phyloP scores from a whole-genome alignment of 2,113 vertebrate genomes.

The Tenrec ecaudatus region DNA sequence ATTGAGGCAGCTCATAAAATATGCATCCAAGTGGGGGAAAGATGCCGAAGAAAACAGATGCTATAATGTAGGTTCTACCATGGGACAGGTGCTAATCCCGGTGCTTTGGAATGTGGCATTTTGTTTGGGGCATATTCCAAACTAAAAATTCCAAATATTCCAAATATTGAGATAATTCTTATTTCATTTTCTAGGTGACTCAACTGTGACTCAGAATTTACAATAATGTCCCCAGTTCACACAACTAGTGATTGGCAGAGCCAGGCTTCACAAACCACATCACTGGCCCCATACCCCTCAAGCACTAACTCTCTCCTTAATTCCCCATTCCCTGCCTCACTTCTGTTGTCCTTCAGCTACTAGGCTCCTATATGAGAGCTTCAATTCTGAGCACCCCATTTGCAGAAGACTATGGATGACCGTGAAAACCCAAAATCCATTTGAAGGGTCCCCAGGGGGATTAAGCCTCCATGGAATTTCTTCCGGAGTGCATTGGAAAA shows the following conservation, averaged over 20 bases:
- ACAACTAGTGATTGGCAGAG: not conserved
- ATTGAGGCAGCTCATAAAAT: conserved; percentile 38
- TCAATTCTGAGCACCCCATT: too few species aligned
- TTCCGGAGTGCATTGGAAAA: too few species aligned
- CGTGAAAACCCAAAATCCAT: too few species aligned
- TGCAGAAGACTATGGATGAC: too few species aligned
- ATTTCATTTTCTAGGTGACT: conserved; percentile 48
- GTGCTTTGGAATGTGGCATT: not conserved
- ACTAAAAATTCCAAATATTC: too few species aligned
- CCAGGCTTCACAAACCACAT: not conserved
- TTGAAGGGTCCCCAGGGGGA: too few species aligned
- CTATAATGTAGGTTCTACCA: not conserved
- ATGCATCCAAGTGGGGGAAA: not conserved
- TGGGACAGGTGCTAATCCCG: not conserved
- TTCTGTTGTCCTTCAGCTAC: not conserved
- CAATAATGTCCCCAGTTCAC: not conserved
- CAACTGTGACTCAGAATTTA: not conserved
- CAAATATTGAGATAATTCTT: not conserved
- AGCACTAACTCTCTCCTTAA: not conserved
- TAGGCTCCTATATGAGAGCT: not conserved
- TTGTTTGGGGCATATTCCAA: not conserved
- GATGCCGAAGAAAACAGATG: not conserved
- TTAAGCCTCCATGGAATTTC: too few species aligned
- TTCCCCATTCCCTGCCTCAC: not conserved
- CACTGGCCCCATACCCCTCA: not conserved